Conservation (phyloP, 2,888 invertebrate genomes). For the Drosophila dives region DNA sequence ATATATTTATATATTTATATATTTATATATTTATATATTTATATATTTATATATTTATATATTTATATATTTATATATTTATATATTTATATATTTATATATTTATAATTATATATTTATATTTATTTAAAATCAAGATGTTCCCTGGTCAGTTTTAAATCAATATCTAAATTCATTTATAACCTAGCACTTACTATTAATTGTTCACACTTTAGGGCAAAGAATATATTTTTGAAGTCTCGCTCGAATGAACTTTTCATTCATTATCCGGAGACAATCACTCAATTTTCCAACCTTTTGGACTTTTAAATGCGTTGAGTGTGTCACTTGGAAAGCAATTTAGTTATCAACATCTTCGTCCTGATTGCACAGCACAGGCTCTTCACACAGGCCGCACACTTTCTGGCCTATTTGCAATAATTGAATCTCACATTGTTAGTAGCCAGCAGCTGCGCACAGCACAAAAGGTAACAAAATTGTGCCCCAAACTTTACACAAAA, state of each 20-base stretch:
- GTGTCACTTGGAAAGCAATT: constrained; percentile 60
- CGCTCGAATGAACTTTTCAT: constrained; percentile 18
- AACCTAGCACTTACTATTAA: background rate
- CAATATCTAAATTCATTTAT: background rate
- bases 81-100: too few species aligned
- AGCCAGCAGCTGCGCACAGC: constrained; percentile 48
- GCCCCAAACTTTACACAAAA: constrained; percentile 54
- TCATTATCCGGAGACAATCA: constrained; percentile 46
- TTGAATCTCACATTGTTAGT: constrained; percentile 63
- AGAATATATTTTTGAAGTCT: background rate
- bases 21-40: background rate
- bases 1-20: background rate
- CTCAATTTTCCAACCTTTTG: constrained; percentile 50
- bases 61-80: background rate
- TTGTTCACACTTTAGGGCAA: constrained; percentile 6
- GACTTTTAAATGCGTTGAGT: constrained; percentile 44
- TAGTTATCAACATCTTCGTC: constrained; percentile 57
- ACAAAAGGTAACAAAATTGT: constrained; percentile 60
- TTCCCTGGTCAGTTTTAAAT: too few species aligned
- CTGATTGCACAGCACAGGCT: constrained; percentile 41
- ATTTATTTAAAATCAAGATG: background rate
- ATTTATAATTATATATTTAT: too few species aligned
- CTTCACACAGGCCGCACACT: constrained; percentile 42
- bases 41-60: background rate
- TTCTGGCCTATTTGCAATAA: constrained; percentile 64